Percentiles rank a stretch among this genome's conserved stretches.
Conservation (phyloP, 1,140 invertebrate genomes). For the Battus philenor region DNA sequence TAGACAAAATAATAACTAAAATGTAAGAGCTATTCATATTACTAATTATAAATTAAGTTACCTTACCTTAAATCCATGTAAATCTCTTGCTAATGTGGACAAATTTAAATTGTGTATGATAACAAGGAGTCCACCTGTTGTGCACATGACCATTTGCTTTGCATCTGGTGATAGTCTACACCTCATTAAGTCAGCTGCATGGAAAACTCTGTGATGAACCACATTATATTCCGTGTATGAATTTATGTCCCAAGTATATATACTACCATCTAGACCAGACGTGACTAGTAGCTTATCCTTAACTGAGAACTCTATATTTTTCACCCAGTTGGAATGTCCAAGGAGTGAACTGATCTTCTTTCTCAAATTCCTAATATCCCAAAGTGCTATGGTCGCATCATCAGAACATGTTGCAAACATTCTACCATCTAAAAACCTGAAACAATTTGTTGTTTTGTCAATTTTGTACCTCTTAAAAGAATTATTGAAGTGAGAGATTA, state of each 20-base stretch:
- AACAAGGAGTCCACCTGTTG: slow-evolving; percentile 91
- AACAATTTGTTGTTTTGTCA: neutral
- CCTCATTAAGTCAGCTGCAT: slow-evolving; percentile 90
- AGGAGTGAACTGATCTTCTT: slow-evolving; percentile 84
- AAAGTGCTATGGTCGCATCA: slow-evolving; percentile 93
- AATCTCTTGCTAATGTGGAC: slow-evolving; percentile 85
- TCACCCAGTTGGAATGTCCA: slow-evolving; percentile 97
- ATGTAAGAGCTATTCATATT: no score
- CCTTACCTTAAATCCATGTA: slow-evolving; percentile 89
- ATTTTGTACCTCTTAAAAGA: no score
- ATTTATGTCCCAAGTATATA: slow-evolving; percentile 97
- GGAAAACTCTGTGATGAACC: slow-evolving; percentile 88
- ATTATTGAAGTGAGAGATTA: no score
- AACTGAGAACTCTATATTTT: slow-evolving; percentile 96
- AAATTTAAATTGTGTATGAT: slow-evolving; percentile 93
- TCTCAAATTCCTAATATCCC: slow-evolving; percentile 92
- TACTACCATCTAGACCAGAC: slow-evolving; percentile 94
- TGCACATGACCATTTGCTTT: slow-evolving; percentile 92
- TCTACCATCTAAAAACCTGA: slow-evolving; percentile 90
- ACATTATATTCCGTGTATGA: slow-evolving; percentile 87
- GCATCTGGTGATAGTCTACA: slow-evolving; percentile 90
- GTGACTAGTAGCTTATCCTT: slow-evolving; percentile 90
- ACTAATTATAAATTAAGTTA: no score
- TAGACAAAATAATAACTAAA: no score
- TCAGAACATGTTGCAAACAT: slow-evolving; percentile 96